Base-by-base conservation (phyloP, 2,797 vertebrate genomes). In the Poeciliopsis paucimaculata region DNA sequence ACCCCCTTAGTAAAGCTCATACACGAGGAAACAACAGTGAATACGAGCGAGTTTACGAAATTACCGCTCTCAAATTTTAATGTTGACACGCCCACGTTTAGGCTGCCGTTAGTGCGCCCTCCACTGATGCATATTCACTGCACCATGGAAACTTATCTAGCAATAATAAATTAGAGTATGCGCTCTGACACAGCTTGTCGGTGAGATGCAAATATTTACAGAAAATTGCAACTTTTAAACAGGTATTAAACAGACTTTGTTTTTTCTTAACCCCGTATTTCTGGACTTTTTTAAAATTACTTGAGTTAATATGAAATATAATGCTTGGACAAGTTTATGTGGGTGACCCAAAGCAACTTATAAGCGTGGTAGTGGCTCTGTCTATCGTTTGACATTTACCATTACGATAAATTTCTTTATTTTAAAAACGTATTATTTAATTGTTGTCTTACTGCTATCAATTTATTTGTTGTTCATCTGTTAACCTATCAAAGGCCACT, bases 81-180 rank as follows among this genome's bases (percentile, higher is more conserved):
- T 51, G 34, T 82, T 86, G 70, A 86, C 92, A 93, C 92, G 88
- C 91, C 93, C 92, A 94, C 88, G 83, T 16, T 20, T 20, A 16
- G 43, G 26, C 43, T n/a, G 31, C 51, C 36, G 46, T 43, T 2
- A 76, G 73, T 43, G 91, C 90, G 90, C 91, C 89, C 88, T 78
- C 91, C 73, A 66, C 73, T 78, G 88, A 77, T 7, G 26, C 1
- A 76, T 53, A 28, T 41, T 31, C 28, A 18, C 28, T 73, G 74
- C 73, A 80, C 74, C 82, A 71, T 81, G 51, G 20, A 26, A 41
- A 47, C 12, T 5, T 15, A 26, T 20, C 16, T 23, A 10, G 7
- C 10, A 60, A 34, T 12, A 62, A 34, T 62, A 16, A 6, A 34
- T 34, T 18, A 18, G 60, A 62, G 11, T 64, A 64, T n/a, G 34